Base-by-base conservation (phyloP, 2,888 invertebrate genomes). In the Cyclophora punctaria region DNA sequence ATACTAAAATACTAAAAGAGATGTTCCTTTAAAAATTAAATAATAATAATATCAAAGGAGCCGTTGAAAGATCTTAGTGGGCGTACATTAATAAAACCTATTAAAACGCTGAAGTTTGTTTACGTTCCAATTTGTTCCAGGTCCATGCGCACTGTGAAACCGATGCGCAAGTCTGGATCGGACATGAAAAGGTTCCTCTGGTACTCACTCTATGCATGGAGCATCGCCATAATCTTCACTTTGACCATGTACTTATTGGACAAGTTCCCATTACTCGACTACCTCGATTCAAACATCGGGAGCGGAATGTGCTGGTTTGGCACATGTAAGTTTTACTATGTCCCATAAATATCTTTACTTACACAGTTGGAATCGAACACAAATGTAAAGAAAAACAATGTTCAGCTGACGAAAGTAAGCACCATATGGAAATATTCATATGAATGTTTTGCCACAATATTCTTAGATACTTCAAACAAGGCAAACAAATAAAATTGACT, bases 131-230 rank as follows among this genome's bases (percentile, higher is more conserved):
- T 50, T 41, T 48, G 58, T 51, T 55, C 7, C 66, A 90, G 90
- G 67, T 89, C 86, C 48, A 78, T 89, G 43, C 83, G 89, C 33
- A 82, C 85, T 4, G 80, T 88, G 35, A 85, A 89, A 57, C 78
- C 84, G 2, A 69, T 89, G 62, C 77, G 82, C 56, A 85, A 83
- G 58, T 74, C 80, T 33, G 75, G 73, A 45, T 80, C 87, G 2
- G 90, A 90, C 55, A 67, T 83, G 40, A 90, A 89, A 46, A 89
- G 91, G 53, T 93, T 94, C 68, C 50, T 91, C 3, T 82, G 87
- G 67, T 95, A 94, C 71, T 92, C 92, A 0, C 45, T 92, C 2
- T 94, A 94, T 71, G 93, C 94, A 2, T 95, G 94, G 94, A 91
- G 92, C 3, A 63, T 91, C 5, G 90, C 94, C 0, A 67, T 91